Percentiles rank a stretch among this genome's conserved stretches.
phyloP scores from a whole-genome alignment of 2,113 vertebrate species.

The Prionailurus bengalensis region DNA sequence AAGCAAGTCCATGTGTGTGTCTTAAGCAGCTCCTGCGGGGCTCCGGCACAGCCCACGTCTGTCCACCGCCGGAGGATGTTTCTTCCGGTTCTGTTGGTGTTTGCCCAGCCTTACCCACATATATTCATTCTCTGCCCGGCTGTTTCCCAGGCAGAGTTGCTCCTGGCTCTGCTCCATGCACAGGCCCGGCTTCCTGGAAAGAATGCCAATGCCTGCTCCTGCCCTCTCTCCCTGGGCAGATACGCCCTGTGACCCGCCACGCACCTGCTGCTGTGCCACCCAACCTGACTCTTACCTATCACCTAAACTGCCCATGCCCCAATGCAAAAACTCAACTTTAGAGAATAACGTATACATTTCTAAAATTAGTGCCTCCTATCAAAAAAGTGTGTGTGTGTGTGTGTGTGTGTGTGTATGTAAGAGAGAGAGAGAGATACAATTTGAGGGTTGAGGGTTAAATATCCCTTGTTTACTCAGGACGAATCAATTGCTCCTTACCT shows the following conservation, averaged over 20 bases:
- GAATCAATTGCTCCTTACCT: neutral
- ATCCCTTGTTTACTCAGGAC: neutral
- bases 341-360: neutral
- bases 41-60: neutral
- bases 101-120: neutral
- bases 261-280: fast-evolving
- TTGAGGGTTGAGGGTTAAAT: neutral
- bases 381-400: neutral
- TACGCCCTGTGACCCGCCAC: neutral
- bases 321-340: neutral
- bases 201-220: neutral
- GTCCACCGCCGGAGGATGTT: fast-evolving
- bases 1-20: neutral
- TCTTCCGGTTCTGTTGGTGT: neutral
- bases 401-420: too few relatives aligned
- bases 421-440: neutral
- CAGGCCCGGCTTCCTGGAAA: neutral
- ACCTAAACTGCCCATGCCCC: too few relatives aligned
- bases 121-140: neutral
- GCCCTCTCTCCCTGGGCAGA: neutral
- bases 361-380: neutral
- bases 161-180: neutral
- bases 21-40: neutral
- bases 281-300: too few relatives aligned
- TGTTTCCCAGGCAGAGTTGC: neutral